Conservation (phyloP, 2,113 vertebrate species). For the Colinus virginianus region DNA sequence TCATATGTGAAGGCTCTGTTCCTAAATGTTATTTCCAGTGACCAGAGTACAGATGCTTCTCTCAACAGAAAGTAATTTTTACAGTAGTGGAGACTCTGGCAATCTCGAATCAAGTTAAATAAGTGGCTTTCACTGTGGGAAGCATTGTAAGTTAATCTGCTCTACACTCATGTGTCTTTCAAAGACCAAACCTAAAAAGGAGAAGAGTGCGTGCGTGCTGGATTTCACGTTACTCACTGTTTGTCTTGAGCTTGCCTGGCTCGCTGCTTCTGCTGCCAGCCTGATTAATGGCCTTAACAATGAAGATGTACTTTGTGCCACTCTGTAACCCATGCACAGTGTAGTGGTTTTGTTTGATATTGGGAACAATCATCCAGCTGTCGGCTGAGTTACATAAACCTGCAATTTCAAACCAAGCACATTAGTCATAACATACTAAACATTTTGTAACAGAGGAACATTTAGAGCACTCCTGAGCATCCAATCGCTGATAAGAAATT, state of each 20-base stretch:
- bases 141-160: neutral
- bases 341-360: conserved; percentile 99
- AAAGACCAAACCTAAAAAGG: neutral
- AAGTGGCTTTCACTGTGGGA: neutral
- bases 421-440: neutral
- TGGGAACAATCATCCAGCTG: conserved; percentile 99
- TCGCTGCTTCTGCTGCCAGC: conserved; percentile 95
- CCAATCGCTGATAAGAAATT: neutral
- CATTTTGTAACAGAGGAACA: neutral
- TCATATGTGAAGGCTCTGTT: neutral
- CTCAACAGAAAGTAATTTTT: neutral
- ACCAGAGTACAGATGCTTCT: neutral
- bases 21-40: neutral
- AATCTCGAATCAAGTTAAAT: neutral
- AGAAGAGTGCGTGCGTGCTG: neutral
- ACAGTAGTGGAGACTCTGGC: neutral
- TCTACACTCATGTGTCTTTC: neutral
- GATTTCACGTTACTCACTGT: conserved; percentile 84
- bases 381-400: conserved; percentile 98
- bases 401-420: conserved; percentile 72
- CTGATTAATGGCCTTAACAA: conserved; percentile 98
- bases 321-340: conserved; percentile 97
- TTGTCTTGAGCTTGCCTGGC: conserved; percentile 95
- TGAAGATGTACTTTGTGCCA: conserved; percentile 96
- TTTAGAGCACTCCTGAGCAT: neutral